Evolutionary conservation across 2,797 vertebrate species (phyloP).

Genomic region (Chelonia mydas): DNA sequence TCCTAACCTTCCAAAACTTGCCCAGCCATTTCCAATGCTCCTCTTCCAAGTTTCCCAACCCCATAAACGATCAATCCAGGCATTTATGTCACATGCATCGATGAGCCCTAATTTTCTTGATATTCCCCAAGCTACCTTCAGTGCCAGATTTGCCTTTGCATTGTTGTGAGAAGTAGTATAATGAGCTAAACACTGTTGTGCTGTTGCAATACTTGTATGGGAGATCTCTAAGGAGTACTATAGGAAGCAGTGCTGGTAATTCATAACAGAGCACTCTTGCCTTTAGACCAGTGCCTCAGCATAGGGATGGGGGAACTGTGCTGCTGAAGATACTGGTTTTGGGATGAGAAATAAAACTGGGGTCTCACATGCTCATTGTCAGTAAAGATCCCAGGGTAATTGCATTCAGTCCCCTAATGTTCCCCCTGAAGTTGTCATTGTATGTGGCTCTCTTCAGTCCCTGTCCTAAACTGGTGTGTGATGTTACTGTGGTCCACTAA

Average conservation of each 20-base stretch:
- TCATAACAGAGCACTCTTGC: background rate
- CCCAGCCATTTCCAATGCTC: background rate
- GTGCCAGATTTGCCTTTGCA: background rate
- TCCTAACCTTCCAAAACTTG: background rate
- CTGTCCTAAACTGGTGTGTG: background rate
- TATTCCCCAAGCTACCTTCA: background rate
- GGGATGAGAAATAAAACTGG: background rate
- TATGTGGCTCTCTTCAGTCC: background rate
- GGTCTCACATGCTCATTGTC: background rate
- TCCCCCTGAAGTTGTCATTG: background rate
- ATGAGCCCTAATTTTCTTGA: background rate
- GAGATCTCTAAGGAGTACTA: background rate
- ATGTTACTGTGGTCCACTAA: background rate
- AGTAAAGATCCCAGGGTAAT: background rate
- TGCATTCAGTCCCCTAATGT: background rate
- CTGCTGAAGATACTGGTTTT: background rate
- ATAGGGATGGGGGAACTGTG: background rate
- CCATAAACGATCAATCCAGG: no score
- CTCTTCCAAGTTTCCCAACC: no score
- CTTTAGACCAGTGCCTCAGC: background rate
- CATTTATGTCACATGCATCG: accelerated
- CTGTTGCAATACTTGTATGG: accelerated
- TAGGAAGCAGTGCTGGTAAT: background rate
- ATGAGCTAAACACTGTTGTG: background rate
- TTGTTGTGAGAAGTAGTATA: background rate